Evolutionary conservation across 2,888 invertebrate species (phyloP).

Genomic region (Plagiodera versicolora): DNA sequence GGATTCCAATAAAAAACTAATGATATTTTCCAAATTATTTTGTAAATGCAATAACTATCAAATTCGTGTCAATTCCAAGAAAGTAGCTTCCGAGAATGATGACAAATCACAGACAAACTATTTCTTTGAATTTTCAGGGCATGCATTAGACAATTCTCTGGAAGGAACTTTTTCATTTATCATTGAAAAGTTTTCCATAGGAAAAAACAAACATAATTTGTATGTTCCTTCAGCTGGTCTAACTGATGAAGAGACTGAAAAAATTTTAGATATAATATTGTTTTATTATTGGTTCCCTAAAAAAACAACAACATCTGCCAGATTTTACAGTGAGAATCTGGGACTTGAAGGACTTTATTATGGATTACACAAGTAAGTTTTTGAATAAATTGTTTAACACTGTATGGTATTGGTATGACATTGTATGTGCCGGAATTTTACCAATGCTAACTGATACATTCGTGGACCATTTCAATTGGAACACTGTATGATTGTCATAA

Average conservation of each 20-base stretch:
- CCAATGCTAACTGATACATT: too few relatives aligned
- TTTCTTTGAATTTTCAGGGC: constrained; percentile 55
- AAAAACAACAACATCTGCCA: constrained; percentile 70
- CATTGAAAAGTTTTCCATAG: constrained; percentile 81
- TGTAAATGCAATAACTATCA: too few relatives aligned
- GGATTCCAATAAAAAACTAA: too few relatives aligned
- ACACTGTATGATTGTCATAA: too few relatives aligned
- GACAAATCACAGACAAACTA: too few relatives aligned
- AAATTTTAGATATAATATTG: constrained; percentile 75
- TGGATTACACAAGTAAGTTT: constrained; percentile 31
- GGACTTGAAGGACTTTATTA: constrained; percentile 20
- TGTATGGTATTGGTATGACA: too few relatives aligned
- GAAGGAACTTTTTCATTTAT: constrained; percentile 85
- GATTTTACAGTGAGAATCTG: constrained; percentile 70
- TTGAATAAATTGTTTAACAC: too few relatives aligned
- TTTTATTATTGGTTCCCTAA: constrained; percentile 72
- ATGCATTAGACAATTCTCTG: constrained; percentile 72
- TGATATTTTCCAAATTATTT: too few relatives aligned
- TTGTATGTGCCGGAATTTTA: too few relatives aligned
- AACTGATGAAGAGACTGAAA: constrained; percentile 65
- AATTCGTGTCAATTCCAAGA: too few relatives aligned
- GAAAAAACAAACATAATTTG: constrained; percentile 62
- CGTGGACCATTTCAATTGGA: too few relatives aligned
- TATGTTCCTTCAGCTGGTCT: constrained; percentile 66
- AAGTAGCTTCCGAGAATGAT: too few relatives aligned